phyloP scores from a whole-genome alignment of 1,140 invertebrate genomes.

The Calosoma granatense region DNA sequence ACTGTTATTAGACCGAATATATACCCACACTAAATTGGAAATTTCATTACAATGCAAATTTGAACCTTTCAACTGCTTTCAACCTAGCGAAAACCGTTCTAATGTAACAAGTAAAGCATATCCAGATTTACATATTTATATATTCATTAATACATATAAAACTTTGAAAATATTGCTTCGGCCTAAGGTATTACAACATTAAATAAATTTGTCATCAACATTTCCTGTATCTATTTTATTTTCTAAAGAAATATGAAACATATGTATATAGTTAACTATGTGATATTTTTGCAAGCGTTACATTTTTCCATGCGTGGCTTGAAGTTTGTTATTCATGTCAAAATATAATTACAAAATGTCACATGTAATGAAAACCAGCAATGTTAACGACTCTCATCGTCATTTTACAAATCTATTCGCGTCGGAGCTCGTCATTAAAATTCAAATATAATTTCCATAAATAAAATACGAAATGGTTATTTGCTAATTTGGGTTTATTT shows the following conservation, averaged over 20 bases:
- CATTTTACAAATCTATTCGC: background rate
- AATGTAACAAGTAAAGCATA: background rate
- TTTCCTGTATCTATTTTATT: background rate
- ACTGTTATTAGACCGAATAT: background rate
- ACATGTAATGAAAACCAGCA: no score
- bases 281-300: no score
- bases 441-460: background rate
- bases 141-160: no score
- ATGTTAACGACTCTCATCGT: background rate
- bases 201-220: background rate
- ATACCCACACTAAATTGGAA: background rate
- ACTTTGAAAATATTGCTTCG: no score
- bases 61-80: background rate
- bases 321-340: no score
- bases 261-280: no score
- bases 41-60: constrained; percentile 7
- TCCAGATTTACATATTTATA: constrained; percentile 1
- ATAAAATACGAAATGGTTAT: background rate
- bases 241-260: no score
- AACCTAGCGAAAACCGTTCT: background rate
- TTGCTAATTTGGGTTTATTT: constrained; percentile 1
- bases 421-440: background rate
- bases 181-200: no score
- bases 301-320: no score
- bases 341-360: no score